phyloP scores from a whole-genome alignment of 2,888 invertebrate species.

The Barypeithes pellucidus region DNA sequence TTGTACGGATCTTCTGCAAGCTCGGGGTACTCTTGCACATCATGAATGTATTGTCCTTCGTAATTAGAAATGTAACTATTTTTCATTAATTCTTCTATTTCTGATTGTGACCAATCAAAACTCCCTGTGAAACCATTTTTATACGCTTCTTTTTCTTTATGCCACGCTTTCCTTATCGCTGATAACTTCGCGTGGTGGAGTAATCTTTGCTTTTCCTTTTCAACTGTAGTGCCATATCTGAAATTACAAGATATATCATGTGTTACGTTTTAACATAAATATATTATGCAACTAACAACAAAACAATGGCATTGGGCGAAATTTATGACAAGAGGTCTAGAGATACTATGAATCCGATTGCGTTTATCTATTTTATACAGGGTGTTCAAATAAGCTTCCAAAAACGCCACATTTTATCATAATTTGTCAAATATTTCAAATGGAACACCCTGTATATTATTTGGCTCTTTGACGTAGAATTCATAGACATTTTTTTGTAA shows the following conservation, averaged over 20 bases:
- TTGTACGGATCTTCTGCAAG: slow-evolving; percentile 97
- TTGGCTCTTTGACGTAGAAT: too few species aligned
- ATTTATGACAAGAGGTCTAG: too few species aligned
- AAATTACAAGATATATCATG: not conserved
- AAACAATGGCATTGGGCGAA: too few species aligned
- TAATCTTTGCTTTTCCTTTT: slow-evolving; percentile 90
- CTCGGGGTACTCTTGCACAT: slow-evolving; percentile 91
- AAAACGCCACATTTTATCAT: too few species aligned
- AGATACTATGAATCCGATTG: too few species aligned
- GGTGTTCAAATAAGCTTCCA: too few species aligned
- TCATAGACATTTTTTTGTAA: too few species aligned
- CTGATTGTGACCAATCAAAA: slow-evolving; percentile 90
- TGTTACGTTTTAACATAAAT: too few species aligned
- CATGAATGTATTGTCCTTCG: slow-evolving; percentile 93
- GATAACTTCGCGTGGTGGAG: slow-evolving; percentile 92
- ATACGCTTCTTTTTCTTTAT: slow-evolving; percentile 89
- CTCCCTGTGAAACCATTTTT: slow-evolving; percentile 84
- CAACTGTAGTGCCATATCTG: slow-evolving; percentile 89
- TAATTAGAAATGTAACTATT: slow-evolving; percentile 88
- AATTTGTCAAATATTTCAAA: too few species aligned
- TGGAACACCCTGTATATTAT: too few species aligned
- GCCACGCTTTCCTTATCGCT: slow-evolving; percentile 94
- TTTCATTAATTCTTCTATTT: slow-evolving; percentile 91
- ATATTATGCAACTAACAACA: too few species aligned
- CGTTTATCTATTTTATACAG: too few species aligned